Conservation (phyloP, 2,888 invertebrate species). For the Eupelmus urozonus region DNA sequence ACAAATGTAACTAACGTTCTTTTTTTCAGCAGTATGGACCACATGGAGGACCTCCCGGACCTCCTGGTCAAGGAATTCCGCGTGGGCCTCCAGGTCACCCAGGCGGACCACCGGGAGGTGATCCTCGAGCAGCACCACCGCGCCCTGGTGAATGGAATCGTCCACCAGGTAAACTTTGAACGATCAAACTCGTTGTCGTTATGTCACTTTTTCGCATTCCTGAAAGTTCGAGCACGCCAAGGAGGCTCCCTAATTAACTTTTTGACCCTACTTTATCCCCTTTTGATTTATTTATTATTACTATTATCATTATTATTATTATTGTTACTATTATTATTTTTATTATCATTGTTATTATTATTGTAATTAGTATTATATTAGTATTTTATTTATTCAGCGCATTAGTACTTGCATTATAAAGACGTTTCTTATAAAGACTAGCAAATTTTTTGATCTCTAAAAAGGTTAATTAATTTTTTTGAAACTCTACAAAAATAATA, state of each 20-base stretch:
- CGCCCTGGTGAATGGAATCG: constrained; percentile 85
- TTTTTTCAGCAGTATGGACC: constrained; percentile 70
- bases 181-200: constrained; percentile 2
- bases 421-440: too few species aligned
- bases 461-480: too few species aligned
- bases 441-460: too few species aligned
- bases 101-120: constrained; percentile 81
- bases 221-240: constrained; percentile 49
- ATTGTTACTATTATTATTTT: not conserved
- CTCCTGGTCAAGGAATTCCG: constrained; percentile 78
- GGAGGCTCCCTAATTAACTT: constrained; percentile 36
- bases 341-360: constrained; percentile 4
- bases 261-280: not conserved
- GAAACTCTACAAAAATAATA: too few species aligned
- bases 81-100: constrained; percentile 79
- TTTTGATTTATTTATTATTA: constrained; percentile 8
- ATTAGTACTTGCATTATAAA: constrained; percentile 52
- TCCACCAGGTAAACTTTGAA: constrained; percentile 79
- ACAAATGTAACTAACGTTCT: constrained; percentile 42
- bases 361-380: not conserved
- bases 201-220: constrained; percentile 38
- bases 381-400: constrained; percentile 22
- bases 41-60: constrained; percentile 80
- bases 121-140: constrained; percentile 80
- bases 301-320: constrained; percentile 7